A percentile compares a stretch with the other conserved stretches of the same genome.
Conservation (phyloP, 2,888 invertebrate genomes). For the Cybosia mesomella region DNA sequence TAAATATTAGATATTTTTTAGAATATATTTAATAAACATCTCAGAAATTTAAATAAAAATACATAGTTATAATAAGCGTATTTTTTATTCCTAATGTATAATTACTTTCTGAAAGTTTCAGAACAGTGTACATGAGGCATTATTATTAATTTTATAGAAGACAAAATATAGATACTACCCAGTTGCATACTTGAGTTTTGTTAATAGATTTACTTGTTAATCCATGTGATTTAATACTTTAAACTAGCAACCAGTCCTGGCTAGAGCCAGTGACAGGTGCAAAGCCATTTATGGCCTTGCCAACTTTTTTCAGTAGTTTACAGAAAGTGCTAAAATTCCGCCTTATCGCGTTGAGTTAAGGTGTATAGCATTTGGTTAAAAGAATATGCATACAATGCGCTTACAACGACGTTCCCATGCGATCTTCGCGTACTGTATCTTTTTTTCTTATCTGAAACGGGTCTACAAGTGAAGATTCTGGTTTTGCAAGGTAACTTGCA, state of each 20-base stretch:
- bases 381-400: slow-evolving; percentile 65
- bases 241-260: slow-evolving; percentile 55
- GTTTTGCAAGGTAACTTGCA: slow-evolving; percentile 83
- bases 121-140: no score
- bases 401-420: slow-evolving; percentile 78
- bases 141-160: background rate
- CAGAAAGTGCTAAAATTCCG: slow-evolving; percentile 55
- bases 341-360: slow-evolving; percentile 64
- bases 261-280: slow-evolving; percentile 80
- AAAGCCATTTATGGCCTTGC: slow-evolving; percentile 72
- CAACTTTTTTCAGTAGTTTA: slow-evolving; percentile 63
- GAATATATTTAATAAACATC: no score
- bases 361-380: slow-evolving; percentile 61
- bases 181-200: slow-evolving; percentile 20
- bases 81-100: no score
- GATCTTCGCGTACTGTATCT: slow-evolving; percentile 74
- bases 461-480: slow-evolving; percentile 84
- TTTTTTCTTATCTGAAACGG: slow-evolving; percentile 77
- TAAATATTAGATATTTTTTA: no score
- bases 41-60: no score
- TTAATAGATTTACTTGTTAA: slow-evolving; percentile 33
- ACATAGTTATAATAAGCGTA: no score
- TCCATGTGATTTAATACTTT: slow-evolving; percentile 58
- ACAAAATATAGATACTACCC: background rate
- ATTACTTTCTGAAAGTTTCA: no score